Percentiles rank a stretch among this genome's conserved stretches.
Evolutionary conservation across 2,797 vertebrate genomes (phyloP).

Genomic region (Pseudomugil gertrudae): DNA sequence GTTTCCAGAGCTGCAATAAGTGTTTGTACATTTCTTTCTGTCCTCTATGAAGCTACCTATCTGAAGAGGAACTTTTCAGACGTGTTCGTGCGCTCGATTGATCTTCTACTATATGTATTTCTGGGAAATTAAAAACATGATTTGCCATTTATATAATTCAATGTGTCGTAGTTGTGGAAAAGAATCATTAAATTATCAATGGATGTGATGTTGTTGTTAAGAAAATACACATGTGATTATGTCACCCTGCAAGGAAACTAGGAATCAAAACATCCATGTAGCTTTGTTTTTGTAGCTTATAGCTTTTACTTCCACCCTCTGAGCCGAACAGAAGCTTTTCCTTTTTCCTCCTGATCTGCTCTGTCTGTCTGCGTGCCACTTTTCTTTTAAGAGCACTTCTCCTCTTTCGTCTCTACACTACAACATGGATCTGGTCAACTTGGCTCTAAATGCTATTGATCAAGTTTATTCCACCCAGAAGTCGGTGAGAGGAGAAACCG

Average conservation of each 20-base stretch:
- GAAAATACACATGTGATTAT: background rate
- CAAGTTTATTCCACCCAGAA: too few relatives aligned
- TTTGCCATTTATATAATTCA: background rate
- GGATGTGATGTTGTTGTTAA: background rate
- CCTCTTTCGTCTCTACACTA: too few relatives aligned
- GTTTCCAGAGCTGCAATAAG: conserved; percentile 87
- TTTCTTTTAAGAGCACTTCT: too few relatives aligned
- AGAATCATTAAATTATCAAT: background rate
- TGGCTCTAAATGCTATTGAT: too few relatives aligned
- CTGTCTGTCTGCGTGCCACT: too few relatives aligned
- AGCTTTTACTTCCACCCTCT: too few relatives aligned
- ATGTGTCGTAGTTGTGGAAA: background rate
- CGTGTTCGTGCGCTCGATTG: conserved; percentile 92
- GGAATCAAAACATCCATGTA: background rate
- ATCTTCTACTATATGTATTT: conserved; percentile 88
- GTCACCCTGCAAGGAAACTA: conserved; percentile 3
- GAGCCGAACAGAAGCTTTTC: too few relatives aligned
- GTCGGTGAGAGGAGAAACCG: too few relatives aligned
- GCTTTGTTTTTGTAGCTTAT: background rate
- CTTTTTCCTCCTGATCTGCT: too few relatives aligned
- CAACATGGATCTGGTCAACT: too few relatives aligned
- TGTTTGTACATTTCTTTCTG: conserved; percentile 86
- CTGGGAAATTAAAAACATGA: conserved; percentile 33
- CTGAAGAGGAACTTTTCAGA: conserved; percentile 89
- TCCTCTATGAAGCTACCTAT: conserved; percentile 86